phyloP scores from a whole-genome alignment of 2,113 vertebrate species.

The Plestiodon gilberti region DNA sequence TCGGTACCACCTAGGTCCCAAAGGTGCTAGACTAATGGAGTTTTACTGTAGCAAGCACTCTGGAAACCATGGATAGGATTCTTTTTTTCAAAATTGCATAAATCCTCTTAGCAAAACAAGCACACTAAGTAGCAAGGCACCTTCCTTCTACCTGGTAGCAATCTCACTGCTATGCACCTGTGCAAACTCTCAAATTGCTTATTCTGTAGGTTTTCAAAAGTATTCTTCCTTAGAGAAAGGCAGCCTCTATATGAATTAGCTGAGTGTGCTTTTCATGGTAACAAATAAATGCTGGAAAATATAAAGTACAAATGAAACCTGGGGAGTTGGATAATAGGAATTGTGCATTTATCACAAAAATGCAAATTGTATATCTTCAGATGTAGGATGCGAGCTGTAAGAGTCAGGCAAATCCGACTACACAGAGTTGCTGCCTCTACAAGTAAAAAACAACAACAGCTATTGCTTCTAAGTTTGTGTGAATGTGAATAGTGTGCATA shows the following conservation, averaged over 20 bases:
- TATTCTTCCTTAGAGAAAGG: conserved; percentile 31
- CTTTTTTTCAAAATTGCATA: background rate
- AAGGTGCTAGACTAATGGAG: too few relatives aligned
- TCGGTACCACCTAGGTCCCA: too few relatives aligned
- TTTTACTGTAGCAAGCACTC: background rate
- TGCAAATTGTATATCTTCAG: conserved; percentile 1
- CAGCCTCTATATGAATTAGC: conserved; percentile 29
- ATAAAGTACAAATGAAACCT: background rate
- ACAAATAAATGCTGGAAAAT: conserved; percentile 35
- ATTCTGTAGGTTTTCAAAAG: conserved; percentile 17
- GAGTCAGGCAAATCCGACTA: background rate
- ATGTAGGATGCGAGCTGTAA: background rate
- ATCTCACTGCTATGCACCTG: background rate
- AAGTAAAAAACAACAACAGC: background rate
- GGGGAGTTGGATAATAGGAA: background rate
- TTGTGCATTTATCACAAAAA: background rate
- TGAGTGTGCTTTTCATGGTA: background rate
- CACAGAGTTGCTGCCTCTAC: background rate
- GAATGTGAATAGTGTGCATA: background rate
- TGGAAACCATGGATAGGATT: background rate
- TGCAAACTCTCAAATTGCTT: conserved; percentile 28
- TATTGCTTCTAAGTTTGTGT: background rate
- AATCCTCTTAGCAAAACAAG: conserved; percentile 4
- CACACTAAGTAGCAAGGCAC: conserved; percentile 19
- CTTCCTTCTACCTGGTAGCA: conserved; percentile 11